Percentiles rank a stretch among this genome's conserved stretches.
Evolutionary conservation across 2,113 vertebrate genomes (phyloP).

Genomic region (Paralichthys olivaceus): DNA sequence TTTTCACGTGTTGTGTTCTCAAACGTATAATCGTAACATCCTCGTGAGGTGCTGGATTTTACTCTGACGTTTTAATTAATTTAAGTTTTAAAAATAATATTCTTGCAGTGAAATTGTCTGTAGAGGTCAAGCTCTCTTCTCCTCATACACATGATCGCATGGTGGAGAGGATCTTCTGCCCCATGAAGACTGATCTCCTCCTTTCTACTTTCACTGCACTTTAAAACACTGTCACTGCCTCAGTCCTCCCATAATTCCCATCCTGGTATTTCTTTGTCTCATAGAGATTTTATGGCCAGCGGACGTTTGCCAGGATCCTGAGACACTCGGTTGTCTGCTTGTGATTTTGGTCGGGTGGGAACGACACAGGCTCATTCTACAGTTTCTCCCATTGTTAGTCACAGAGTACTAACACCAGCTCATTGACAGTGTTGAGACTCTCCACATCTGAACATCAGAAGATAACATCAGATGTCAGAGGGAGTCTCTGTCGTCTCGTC

Average conservation of each 20-base stretch:
- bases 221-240: constrained; percentile 35
- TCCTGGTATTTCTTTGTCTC: constrained; percentile 39
- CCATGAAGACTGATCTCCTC: constrained; percentile 5
- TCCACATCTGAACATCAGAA: neutral
- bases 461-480: neutral
- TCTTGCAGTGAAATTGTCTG: too few relatives aligned
- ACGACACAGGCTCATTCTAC: constrained; percentile 4
- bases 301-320: constrained; percentile 27
- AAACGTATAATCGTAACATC: too few relatives aligned
- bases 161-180: constrained; percentile 12
- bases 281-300: constrained; percentile 34
- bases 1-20: too few relatives aligned
- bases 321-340: constrained; percentile 39
- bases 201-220: constrained; percentile 10
- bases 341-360: constrained; percentile 15
- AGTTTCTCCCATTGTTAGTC: constrained; percentile 17
- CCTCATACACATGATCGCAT: neutral
- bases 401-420: constrained; percentile 15
- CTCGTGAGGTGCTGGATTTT: too few relatives aligned
- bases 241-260: constrained; percentile 37
- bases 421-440: neutral
- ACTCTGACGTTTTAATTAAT: too few relatives aligned
- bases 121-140: neutral
- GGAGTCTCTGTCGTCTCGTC: neutral
- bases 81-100: too few relatives aligned